Conservation (phyloP, 2,113 vertebrate genomes). For the Cyanoramphus novaezelandiae region DNA sequence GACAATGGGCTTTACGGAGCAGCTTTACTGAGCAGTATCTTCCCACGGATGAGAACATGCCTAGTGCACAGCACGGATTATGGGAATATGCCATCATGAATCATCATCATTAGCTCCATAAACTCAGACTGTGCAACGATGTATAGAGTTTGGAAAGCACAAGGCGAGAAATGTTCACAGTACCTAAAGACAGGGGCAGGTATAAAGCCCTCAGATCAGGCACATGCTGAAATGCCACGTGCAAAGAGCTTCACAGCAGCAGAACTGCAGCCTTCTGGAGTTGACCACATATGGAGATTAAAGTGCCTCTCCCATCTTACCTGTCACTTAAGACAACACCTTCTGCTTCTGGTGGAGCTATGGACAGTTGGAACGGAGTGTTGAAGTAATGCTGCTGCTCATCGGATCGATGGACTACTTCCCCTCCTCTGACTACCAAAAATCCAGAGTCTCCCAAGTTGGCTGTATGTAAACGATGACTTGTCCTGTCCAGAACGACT, state of each 20-base stretch:
- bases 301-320: constrained; percentile 45
- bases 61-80: background rate
- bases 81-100: fast-evolving
- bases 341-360: constrained; percentile 92
- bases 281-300: background rate
- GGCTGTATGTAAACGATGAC: constrained; percentile 92
- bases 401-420: constrained; percentile 95
- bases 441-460: constrained; percentile 98
- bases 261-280: background rate
- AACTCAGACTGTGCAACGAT: background rate
- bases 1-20: background rate
- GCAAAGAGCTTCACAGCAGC: background rate
- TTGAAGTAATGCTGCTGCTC: constrained; percentile 97
- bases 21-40: fast-evolving
- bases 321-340: constrained; percentile 89
- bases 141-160: fast-evolving
- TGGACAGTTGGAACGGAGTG: constrained; percentile 96
- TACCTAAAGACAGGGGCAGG: background rate
- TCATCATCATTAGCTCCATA: background rate
- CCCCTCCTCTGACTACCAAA: constrained; percentile 92
- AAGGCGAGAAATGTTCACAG: background rate
- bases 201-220: background rate
- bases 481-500: constrained; percentile 90
- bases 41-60: background rate
- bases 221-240: fast-evolving